These are phyloP conservation scores for Myocastor coypus DNA, from an alignment of 2,113 vertebrate species.

Conservation along the genomic window DNA sequence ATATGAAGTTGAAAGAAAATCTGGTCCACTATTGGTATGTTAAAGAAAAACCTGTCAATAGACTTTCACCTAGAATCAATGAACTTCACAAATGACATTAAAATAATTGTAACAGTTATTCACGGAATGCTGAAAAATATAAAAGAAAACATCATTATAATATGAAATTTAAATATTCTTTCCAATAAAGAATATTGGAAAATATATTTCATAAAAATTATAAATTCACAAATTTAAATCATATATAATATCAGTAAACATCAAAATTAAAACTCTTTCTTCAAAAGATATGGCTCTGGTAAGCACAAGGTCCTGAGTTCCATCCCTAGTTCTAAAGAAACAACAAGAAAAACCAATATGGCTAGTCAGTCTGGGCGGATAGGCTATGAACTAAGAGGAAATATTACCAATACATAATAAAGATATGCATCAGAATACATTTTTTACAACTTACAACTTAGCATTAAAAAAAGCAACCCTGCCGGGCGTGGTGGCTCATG, in stretches of 20 bases:
- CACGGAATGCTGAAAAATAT: not conserved
- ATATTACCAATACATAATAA: not conserved
- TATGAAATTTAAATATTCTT: not conserved
- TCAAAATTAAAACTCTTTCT: conserved; percentile 3
- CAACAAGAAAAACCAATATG: not conserved
- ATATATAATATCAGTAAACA: not conserved
- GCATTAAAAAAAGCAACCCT: not conserved
- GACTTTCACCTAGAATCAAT: not conserved
- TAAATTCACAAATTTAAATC: not conserved
- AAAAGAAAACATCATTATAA: conserved; percentile 30
- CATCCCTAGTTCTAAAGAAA: too few species aligned
- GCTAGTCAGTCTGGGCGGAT: not conserved
- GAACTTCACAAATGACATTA: not conserved
- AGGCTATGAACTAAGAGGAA: not conserved
- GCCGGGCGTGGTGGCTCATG: too few species aligned
- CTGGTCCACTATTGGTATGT: not conserved
- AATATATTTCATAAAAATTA: not conserved
- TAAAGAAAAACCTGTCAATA: not conserved
- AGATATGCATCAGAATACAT: not conserved
- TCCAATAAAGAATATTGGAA: not conserved
- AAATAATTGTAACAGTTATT: not conserved
- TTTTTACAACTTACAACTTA: conserved; percentile 8
- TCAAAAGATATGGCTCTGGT: not conserved
- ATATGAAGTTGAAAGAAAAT: not conserved
- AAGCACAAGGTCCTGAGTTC: too few species aligned